These are phyloP conservation scores for Poecile montanus DNA, from an alignment of 2,797 vertebrate genomes.

Conservation along the genomic window DNA sequence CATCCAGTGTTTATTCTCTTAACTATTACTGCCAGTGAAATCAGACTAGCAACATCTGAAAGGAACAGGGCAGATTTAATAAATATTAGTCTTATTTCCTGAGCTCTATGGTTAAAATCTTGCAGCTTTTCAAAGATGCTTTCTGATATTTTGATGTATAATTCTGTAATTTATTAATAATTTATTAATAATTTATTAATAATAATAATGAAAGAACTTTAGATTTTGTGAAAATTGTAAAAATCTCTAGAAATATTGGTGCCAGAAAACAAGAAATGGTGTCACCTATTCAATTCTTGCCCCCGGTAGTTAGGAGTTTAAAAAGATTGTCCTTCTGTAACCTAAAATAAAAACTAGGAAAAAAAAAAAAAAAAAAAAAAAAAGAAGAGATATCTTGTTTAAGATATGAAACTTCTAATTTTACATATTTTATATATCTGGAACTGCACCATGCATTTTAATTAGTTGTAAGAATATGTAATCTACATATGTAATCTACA, in stretches of 20 bases:
- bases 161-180: neutral
- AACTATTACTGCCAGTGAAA: neutral
- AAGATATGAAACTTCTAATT: neutral
- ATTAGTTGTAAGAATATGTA: neutral
- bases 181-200: neutral
- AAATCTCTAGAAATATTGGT: neutral
- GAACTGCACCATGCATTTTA: neutral
- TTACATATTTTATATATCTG: neutral
- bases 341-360: neutral
- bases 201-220: neutral
- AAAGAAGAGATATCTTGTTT: neutral
- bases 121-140: neutral
- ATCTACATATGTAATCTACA: no score
- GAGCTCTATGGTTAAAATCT: neutral
- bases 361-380: neutral
- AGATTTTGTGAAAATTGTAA: neutral
- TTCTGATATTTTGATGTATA: neutral
- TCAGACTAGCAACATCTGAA: neutral
- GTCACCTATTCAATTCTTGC: neutral
- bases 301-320: neutral
- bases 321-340: neutral
- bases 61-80: neutral
- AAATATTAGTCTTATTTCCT: neutral
- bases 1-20: neutral
- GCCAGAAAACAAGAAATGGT: neutral